phyloP scores from a whole-genome alignment of 2,113 vertebrate species.

The Xenopus tropicalis region DNA sequence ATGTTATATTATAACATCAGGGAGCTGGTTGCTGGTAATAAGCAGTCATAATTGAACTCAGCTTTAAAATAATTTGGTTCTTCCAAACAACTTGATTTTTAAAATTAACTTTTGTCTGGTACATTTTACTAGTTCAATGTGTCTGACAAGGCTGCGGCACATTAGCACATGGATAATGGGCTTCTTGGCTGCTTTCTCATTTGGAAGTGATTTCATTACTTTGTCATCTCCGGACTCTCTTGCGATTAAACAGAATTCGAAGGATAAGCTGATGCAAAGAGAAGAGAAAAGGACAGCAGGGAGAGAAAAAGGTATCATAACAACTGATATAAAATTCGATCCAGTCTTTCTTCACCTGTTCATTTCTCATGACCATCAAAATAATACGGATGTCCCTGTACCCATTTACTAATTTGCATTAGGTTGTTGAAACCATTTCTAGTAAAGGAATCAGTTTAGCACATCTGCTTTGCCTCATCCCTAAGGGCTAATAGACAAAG shows the following conservation, averaged over 20 bases:
- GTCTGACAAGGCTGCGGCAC: constrained; percentile 16
- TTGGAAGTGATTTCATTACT: constrained; percentile 19
- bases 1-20: constrained; percentile 24
- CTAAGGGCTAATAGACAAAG: no score
- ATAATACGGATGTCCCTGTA: no score
- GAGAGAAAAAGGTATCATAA: no score
- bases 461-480: no score
- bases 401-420: no score
- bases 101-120: constrained; percentile 23
- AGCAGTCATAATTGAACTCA: constrained; percentile 28
- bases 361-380: no score
- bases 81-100: constrained; percentile 22
- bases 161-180: constrained; percentile 33
- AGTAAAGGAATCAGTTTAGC: no score
- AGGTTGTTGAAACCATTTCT: no score
- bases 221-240: constrained; percentile 18
- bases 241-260: constrained; percentile 18
- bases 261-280: constrained; percentile 12
- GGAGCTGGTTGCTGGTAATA: constrained; percentile 21
- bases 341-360: no score
- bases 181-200: constrained; percentile 10
- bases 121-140: constrained; percentile 32
- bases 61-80: constrained; percentile 14
- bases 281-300: no score
- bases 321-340: no score